Evolutionary conservation across 2,888 invertebrate genomes (phyloP).

Genomic region (Caenorhabditis japonica): DNA sequence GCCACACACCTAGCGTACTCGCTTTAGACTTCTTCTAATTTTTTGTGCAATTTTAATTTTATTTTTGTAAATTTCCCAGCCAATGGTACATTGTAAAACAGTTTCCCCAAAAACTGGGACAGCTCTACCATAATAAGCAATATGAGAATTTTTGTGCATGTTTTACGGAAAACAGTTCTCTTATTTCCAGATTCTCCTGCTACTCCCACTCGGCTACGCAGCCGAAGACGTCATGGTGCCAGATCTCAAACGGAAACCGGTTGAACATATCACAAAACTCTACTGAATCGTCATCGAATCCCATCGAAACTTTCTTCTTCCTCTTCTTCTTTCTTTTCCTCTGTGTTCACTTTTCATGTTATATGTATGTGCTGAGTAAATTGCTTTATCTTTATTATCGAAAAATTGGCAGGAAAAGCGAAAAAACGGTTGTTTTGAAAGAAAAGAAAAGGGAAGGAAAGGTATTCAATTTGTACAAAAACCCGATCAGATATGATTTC

Average conservation of each 20-base stretch:
- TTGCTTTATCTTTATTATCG: too few relatives aligned
- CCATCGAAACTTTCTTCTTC: neutral
- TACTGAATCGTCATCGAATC: slow-evolving; percentile 59
- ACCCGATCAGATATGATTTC: slow-evolving; percentile 43
- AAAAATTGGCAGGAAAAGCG: slow-evolving; percentile 5
- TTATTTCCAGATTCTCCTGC: slow-evolving; percentile 81
- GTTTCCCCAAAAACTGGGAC: too few relatives aligned
- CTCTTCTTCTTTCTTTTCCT: neutral
- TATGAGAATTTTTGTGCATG: too few relatives aligned
- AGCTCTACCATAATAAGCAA: too few relatives aligned
- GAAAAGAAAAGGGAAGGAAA: neutral
- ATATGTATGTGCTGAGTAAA: too few relatives aligned
- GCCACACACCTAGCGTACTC: too few relatives aligned
- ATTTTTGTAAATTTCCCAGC: too few relatives aligned
- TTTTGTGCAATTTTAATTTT: too few relatives aligned
- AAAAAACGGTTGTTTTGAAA: too few relatives aligned
- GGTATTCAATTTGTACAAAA: slow-evolving; percentile 48
- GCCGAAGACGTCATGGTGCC: slow-evolving; percentile 79
- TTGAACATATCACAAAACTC: slow-evolving; percentile 73
- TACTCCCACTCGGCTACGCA: slow-evolving; percentile 90
- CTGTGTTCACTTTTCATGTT: slow-evolving; percentile 14
- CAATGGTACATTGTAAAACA: too few relatives aligned
- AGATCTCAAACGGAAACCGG: slow-evolving; percentile 69
- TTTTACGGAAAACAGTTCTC: too few relatives aligned
- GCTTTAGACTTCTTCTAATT: too few relatives aligned